A percentile compares a stretch with the other conserved stretches of the same genome.
phyloP scores from a whole-genome alignment of 2,797 vertebrate genomes.

The Phaenicophaeus curvirostris region DNA sequence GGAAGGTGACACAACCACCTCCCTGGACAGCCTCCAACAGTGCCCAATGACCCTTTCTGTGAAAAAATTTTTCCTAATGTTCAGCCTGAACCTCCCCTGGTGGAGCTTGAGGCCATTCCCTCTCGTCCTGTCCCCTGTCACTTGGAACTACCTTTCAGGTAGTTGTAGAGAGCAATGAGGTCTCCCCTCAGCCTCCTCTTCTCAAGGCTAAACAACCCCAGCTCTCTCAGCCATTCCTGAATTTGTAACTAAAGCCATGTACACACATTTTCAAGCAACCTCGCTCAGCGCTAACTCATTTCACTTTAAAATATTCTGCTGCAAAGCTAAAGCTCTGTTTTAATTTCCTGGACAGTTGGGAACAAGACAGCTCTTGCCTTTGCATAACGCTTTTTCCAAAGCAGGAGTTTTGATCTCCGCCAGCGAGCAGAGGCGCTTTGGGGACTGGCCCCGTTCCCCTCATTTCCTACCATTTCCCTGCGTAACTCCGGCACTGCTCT shows the following conservation, averaged over 20 bases:
- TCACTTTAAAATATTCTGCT: background rate
- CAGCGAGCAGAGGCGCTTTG: background rate
- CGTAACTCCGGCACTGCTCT: background rate
- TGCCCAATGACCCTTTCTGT: too few relatives aligned
- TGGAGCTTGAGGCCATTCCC: too few relatives aligned
- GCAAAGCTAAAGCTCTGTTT: background rate
- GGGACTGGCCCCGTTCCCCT: background rate
- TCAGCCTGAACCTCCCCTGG: too few relatives aligned
- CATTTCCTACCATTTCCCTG: conserved; percentile 10
- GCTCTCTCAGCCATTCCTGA: too few relatives aligned
- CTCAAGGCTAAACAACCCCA: too few relatives aligned
- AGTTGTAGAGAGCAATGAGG: too few relatives aligned
- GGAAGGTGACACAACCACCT: too few relatives aligned
- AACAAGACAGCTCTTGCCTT: background rate
- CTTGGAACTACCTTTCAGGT: too few relatives aligned
- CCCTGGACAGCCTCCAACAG: too few relatives aligned
- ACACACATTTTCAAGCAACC: background rate
- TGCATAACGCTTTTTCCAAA: background rate
- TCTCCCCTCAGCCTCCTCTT: too few relatives aligned
- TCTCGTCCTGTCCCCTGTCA: too few relatives aligned
- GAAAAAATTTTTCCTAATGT: too few relatives aligned
- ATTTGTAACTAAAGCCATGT: background rate
- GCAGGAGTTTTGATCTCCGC: background rate
- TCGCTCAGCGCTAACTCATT: background rate
- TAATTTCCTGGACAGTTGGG: conserved; percentile 21